Base-by-base conservation (phyloP, 2,888 invertebrate species). In the Microplitis manilae region DNA sequence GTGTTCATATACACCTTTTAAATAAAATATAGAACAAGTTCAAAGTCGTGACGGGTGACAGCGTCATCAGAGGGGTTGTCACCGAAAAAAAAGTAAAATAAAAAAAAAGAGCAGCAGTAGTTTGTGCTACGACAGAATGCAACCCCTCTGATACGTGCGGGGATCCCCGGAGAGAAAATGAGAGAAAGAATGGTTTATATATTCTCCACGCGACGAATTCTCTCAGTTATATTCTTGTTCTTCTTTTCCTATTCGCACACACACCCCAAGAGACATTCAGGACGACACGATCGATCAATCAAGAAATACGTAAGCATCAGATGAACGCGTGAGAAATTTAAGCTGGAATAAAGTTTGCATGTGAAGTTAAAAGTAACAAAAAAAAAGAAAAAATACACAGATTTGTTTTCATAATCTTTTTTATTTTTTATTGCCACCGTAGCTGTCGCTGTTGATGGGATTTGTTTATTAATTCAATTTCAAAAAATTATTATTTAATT, bases 11-110 rank as follows among this genome's bases (percentile, higher is more conserved):
- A 68, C 73, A 86, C 81, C 78, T 78, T 77, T 79, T 77, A 82
- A 81, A 84, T 85, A 84, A 87, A 86, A 85, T 84, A 86, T 84
- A 87, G 83, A 83, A 78, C 79, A 84, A 85, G 85, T 86, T 84
- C 83, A 85, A 84, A 84, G 81, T 85, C 84, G 83, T 83, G 76
- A 75, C 77, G 69, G 79, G 81, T 72, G 77, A 80, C 78, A 77
- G 79, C 67, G 79, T 68, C 73, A 50, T 20, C 68, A 68, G 75
- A 80, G 79, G 82, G 74, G 78, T 64, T 65, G 75, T 75, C 75
- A 75, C 80, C 50, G 73, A 78, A 77, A 73, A 68, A 78, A 68
- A 78, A 73, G 76, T 77, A 82, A 79, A 75, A 75, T 79, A 76
- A 75, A 80, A 76, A 41, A 80, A 76, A 41, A 68, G 61, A 59